Conservation (phyloP, 2,797 vertebrate genomes). For the Gallirallus australis region DNA sequence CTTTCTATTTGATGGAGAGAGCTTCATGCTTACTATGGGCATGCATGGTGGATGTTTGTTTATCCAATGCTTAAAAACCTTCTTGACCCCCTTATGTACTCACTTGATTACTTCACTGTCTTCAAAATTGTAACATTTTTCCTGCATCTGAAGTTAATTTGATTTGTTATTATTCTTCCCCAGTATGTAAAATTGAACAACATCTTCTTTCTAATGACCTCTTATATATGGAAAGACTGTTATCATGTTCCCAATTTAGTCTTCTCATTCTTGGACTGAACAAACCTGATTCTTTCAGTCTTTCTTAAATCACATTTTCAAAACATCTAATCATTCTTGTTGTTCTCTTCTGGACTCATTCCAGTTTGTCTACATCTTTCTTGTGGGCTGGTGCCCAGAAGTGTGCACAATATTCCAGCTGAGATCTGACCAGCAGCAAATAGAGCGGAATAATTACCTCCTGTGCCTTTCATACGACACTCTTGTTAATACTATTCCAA, state of each 20-base stretch:
- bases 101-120: constrained; percentile 16
- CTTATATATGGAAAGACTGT: background rate
- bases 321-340: constrained; percentile 55
- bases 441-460: constrained; percentile 62
- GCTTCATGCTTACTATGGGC: background rate
- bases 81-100: background rate
- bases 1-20: background rate
- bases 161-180: constrained; percentile 41
- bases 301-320: constrained; percentile 66
- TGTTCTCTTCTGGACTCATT: constrained; percentile 61
- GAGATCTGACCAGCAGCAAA: constrained; percentile 53
- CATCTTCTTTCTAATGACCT: constrained; percentile 19
- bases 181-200: constrained; percentile 8
- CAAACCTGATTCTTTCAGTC: constrained; percentile 42
- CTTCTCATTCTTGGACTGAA: constrained; percentile 48
- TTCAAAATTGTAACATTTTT: background rate
- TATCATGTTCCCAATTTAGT: constrained; percentile 38
- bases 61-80: background rate
- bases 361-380: constrained; percentile 59
- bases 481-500: constrained; percentile 9
- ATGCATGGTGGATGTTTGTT: background rate
- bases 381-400: constrained; percentile 63
- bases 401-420: constrained; percentile 62
- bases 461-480: constrained; percentile 28
- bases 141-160: constrained; percentile 15